A percentile compares a stretch with the other conserved stretches of the same genome.
Conservation (phyloP, 2,113 vertebrate genomes). For the Tupaia tana region DNA sequence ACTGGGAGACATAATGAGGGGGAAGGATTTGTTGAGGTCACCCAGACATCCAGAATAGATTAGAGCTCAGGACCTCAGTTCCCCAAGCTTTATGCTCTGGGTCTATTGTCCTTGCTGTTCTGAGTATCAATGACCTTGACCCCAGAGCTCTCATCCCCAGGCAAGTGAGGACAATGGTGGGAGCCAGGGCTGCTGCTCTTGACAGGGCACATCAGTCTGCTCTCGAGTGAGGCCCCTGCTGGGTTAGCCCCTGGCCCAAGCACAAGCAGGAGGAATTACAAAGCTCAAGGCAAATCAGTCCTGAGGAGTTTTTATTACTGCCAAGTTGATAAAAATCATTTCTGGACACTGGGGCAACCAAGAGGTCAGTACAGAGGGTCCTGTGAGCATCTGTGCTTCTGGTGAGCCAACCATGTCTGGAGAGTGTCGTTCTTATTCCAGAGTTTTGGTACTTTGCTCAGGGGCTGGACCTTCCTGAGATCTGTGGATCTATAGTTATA, state of each 20-base stretch:
- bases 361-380: background rate
- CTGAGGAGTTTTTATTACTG: background rate
- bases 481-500: background rate
- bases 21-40: background rate
- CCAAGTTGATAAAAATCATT: slow-evolving; percentile 29
- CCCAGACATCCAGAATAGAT: background rate
- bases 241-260: background rate
- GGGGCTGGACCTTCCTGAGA: background rate
- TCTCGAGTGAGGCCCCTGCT: background rate
- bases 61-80: background rate
- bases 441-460: background rate
- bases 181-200: background rate
- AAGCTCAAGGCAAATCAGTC: background rate
- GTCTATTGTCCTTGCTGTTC: background rate
- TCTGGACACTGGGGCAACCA: background rate
- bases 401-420: background rate
- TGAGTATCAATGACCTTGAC: background rate
- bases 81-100: background rate
- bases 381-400: background rate
- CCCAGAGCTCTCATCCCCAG: background rate
- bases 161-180: background rate
- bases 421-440: background rate
- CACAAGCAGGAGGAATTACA: background rate
- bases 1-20: background rate
- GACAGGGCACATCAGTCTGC: background rate